phyloP scores from a whole-genome alignment of 2,113 vertebrate genomes.

The Albula goreensis region DNA sequence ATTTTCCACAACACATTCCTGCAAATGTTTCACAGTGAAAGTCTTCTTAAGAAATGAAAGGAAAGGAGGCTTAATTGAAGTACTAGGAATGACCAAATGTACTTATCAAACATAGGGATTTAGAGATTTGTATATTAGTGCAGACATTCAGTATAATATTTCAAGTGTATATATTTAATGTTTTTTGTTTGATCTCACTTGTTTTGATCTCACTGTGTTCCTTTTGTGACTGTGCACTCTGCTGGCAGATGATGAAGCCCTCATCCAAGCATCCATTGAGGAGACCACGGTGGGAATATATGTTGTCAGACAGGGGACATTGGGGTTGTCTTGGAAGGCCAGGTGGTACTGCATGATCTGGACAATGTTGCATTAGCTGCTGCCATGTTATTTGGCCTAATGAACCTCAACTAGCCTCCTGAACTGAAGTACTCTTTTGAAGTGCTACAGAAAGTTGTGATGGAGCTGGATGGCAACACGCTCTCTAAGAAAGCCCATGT shows the following conservation, averaged over 20 bases:
- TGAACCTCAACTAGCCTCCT: conserved; percentile 34
- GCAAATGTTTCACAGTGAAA: background rate
- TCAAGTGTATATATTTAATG: background rate
- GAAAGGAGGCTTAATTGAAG: background rate
- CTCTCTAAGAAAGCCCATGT: background rate
- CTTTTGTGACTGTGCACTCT: conserved; percentile 7
- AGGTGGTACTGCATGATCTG: too few relatives aligned
- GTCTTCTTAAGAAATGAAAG: background rate
- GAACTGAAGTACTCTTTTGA: conserved; percentile 31
- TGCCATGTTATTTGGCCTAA: conserved; percentile 23
- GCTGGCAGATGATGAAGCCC: conserved; percentile 1
- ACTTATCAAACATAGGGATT: too few relatives aligned
- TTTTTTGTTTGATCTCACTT: background rate
- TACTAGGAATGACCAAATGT: background rate
- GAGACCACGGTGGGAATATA: conserved; percentile 1
- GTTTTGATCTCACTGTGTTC: background rate
- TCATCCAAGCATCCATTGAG: background rate
- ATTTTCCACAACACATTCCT: too few relatives aligned
- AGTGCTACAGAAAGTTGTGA: too few relatives aligned
- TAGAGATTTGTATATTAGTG: background rate
- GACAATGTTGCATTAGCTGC: too few relatives aligned
- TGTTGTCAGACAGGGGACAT: conserved; percentile 11
- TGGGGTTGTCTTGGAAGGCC: conserved; percentile 24
- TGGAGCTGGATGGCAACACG: too few relatives aligned
- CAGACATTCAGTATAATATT: background rate